Percentiles rank a stretch among this genome's conserved stretches.
These are phyloP conservation scores for Eolophus roseicapilla DNA, from an alignment of 2,113 vertebrate species.

Conservation along the genomic window DNA sequence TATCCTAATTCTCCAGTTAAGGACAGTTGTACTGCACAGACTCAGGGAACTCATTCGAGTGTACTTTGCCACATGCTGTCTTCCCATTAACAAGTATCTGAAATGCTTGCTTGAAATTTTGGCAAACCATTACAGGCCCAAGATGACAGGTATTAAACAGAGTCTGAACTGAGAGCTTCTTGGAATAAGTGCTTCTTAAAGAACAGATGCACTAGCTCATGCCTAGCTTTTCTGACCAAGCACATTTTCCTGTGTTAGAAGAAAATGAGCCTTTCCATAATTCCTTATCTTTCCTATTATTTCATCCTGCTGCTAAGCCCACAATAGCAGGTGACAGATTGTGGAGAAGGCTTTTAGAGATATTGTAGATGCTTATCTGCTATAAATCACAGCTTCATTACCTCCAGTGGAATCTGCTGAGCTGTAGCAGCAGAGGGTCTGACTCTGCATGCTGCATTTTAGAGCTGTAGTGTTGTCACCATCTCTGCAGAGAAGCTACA, in stretches of 20 bases:
- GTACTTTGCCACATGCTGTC: fast-evolving
- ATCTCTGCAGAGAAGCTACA: neutral
- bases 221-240: neutral
- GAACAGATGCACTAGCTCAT: neutral
- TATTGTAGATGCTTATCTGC: neutral
- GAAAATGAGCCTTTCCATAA: neutral
- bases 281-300: neutral
- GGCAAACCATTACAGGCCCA: neutral
- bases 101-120: neutral
- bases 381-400: slow-evolving; percentile 18
- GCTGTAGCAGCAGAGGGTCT: neutral
- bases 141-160: neutral
- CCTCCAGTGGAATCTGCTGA: slow-evolving; percentile 2
- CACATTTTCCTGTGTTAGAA: neutral
- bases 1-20: neutral
- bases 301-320: neutral
- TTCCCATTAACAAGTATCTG: neutral
- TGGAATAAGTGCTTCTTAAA: neutral
- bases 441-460: neutral
- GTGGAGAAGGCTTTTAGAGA: neutral
- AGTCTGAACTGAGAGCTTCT: neutral
- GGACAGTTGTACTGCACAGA: neutral
- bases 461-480: neutral
- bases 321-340: neutral
- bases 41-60: neutral